Evolutionary conservation across 2,888 invertebrate species (phyloP), one percentile per base, ranked within the genome.

Genomic region (Hemaris fuciformis): DNA sequence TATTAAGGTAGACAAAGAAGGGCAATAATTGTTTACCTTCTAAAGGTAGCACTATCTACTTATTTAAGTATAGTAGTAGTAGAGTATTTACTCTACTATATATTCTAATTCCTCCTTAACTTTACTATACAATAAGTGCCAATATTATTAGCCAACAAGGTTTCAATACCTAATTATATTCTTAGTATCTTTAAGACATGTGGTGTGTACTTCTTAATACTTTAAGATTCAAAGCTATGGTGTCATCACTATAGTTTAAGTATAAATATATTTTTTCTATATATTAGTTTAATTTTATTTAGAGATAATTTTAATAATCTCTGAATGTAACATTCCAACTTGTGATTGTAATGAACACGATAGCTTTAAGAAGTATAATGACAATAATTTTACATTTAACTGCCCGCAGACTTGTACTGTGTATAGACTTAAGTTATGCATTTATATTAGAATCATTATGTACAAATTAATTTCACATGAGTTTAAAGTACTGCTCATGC

Each of bases 391-490:
- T 66, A 43, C 65, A 64, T 62, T 58, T 71, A 76, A 78, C 79
- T 80, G 82, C 80, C 80, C 75, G 60, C 72, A 72, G 66, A 65
- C 67, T 61, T 72, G 74, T 69, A 71, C 48, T 66, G 38, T 38
- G 18, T 74, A 77, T 45, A 70, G 83, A 82, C 79, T 75, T 83
- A 84, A 80, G 83, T 74, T 74, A 78, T 86, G 91, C 91, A 91
- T 91, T 91, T 91, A 88, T 85, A 82, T 74, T 88, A 85, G 80
- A 80, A 72, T 77, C 81, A 71, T 83, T 80, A 82, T 91, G 90
- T 91, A 91, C 91, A 91, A 91, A 91, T 81, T 86, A 87, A 88
- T 86, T 84, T 81, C 73, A 80, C 85, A 83, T 86, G 85, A 81
- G 84, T 80, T 66, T 68, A 57, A 73, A 79, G 75, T 75, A 69